Conservation (phyloP, 2,888 invertebrate species). For the Xanthostigma xanthostigma region DNA sequence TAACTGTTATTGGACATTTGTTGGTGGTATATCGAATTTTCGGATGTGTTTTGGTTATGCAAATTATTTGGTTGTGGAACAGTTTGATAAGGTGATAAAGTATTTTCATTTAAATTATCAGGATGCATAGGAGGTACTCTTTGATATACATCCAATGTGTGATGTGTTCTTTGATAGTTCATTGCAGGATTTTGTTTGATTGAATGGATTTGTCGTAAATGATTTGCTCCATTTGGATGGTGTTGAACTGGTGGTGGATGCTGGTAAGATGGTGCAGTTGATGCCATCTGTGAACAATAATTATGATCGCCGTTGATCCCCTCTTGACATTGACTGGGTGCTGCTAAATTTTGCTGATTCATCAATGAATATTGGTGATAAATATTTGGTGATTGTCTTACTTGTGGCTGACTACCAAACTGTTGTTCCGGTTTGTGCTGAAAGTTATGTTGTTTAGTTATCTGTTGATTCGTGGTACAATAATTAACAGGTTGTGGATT, state of each 20-base stretch:
- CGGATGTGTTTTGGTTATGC: slow-evolving; percentile 1
- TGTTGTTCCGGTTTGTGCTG: slow-evolving; percentile 6
- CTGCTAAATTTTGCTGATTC: slow-evolving; percentile 6
- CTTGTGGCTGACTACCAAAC: slow-evolving; percentile 9
- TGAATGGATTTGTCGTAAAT: neutral
- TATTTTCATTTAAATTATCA: neutral
- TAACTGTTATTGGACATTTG: no score
- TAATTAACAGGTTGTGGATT: neutral
- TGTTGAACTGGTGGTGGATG: slow-evolving; percentile 4
- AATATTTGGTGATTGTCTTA: slow-evolving; percentile 15
- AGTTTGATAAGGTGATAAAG: slow-evolving; percentile 18
- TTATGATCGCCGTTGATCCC: no score
- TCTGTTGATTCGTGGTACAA: slow-evolving; percentile 23
- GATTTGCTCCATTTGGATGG: neutral
- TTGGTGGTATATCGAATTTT: slow-evolving; percentile 1
- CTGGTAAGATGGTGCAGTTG: neutral
- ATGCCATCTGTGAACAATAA: no score
- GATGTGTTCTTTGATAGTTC: slow-evolving; percentile 11
- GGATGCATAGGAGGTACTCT: slow-evolving; percentile 10
- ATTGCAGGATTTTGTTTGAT: slow-evolving; percentile 3
- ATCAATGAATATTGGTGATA: slow-evolving; percentile 7
- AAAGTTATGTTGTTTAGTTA: slow-evolving; percentile 20
- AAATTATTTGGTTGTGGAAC: slow-evolving; percentile 17
- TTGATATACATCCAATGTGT: slow-evolving; percentile 11
- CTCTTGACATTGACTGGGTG: slow-evolving; percentile 1